These are phyloP conservation scores for Thryonomys swinderianus DNA, from an alignment of 2,113 vertebrate species.

Conservation along the genomic window DNA sequence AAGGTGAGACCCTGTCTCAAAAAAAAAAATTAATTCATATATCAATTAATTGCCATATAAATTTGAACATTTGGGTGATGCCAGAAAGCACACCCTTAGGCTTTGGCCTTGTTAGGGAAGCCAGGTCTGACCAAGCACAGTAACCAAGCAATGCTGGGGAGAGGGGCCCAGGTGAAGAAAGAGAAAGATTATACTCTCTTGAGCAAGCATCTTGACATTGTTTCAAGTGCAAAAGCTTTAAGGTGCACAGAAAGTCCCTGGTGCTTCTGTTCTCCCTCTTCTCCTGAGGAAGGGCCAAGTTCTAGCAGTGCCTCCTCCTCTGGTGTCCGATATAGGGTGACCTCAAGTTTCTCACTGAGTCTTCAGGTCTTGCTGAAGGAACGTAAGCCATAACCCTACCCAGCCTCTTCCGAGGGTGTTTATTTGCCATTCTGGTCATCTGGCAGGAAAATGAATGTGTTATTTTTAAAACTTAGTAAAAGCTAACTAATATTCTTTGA, in stretches of 20 bases:
- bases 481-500: neutral
- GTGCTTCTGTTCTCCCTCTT: neutral
- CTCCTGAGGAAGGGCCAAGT: neutral
- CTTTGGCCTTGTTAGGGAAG: no score
- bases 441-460: slow-evolving; percentile 14
- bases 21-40: no score
- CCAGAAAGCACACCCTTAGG: no score
- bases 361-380: neutral
- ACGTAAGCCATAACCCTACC: neutral
- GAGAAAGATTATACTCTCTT: neutral
- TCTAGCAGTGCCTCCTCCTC: neutral
- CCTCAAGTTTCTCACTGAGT: neutral
- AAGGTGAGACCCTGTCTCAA: no score
- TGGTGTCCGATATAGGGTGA: neutral
- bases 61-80: neutral
- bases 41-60: neutral
- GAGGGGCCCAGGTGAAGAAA: no score
- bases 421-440: neutral
- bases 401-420: neutral
- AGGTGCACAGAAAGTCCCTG: neutral
- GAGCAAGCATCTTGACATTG: neutral
- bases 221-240: neutral
- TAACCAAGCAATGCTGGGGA: no score
- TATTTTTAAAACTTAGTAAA: neutral
- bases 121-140: no score